Evolutionary conservation across 2,113 vertebrate species (phyloP).

Genomic region (Astur gentilis): DNA sequence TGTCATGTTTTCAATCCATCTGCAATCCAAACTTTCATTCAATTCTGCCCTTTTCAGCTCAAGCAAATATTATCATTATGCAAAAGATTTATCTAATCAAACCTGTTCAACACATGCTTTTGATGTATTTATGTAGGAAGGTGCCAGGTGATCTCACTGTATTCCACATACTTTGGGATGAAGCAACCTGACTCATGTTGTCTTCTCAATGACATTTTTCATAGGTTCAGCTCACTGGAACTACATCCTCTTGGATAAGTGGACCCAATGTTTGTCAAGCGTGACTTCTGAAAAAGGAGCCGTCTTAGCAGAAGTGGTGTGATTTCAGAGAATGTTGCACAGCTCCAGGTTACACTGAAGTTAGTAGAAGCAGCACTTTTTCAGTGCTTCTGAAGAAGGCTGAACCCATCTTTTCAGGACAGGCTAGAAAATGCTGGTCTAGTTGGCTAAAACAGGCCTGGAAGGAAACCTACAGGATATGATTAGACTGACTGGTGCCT

Average conservation of each 20-base stretch:
- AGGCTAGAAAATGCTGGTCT: background rate
- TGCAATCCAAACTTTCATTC: background rate
- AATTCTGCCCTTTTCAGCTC: background rate
- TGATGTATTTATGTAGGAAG: background rate
- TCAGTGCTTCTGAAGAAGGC: background rate
- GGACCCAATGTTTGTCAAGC: background rate
- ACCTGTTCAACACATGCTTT: background rate
- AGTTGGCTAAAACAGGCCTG: background rate
- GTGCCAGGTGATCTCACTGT: background rate
- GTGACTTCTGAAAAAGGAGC: background rate
- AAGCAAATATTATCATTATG: background rate
- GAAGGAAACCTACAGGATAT: background rate
- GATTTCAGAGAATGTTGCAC: background rate
- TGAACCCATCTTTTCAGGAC: background rate
- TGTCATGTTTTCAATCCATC: background rate
- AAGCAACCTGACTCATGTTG: background rate
- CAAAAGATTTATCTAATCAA: background rate
- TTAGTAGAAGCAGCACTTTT: background rate
- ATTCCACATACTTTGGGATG: background rate
- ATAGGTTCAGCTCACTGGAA: background rate
- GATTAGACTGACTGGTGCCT: background rate
- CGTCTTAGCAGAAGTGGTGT: background rate
- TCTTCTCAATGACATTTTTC: background rate
- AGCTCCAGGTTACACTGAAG: background rate
- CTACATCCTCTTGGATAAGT: background rate